These are phyloP conservation scores for Antheraea mylitta DNA, from an alignment of 1,140 invertebrate genomes.

Conservation along the genomic window DNA sequence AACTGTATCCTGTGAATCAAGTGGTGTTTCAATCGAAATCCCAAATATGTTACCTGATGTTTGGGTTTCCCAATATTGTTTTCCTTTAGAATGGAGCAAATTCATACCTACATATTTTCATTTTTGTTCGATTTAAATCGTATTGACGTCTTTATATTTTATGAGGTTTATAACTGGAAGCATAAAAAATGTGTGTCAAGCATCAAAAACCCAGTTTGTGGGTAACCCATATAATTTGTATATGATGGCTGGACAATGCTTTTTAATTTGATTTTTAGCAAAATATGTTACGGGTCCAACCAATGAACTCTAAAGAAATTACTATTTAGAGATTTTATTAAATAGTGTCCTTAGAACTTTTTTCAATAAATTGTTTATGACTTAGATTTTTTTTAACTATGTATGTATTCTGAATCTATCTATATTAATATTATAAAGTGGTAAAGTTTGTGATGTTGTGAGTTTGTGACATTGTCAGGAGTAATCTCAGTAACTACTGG, in stretches of 20 bases:
- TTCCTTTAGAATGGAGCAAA: background rate
- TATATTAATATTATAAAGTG: too few species aligned
- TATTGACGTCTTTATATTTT: background rate
- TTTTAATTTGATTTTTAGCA: conserved; percentile 1
- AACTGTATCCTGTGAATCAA: too few species aligned
- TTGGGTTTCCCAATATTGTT: background rate
- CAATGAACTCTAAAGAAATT: background rate
- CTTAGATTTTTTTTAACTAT: too few species aligned
- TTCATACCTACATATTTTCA: background rate
- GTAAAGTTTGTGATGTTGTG: too few species aligned
- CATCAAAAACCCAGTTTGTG: background rate
- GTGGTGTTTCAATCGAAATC: too few species aligned
- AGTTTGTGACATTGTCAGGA: too few species aligned
- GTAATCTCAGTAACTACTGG: too few species aligned
- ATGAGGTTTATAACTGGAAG: background rate
- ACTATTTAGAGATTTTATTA: background rate
- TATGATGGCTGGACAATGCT: background rate
- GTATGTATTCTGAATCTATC: too few species aligned
- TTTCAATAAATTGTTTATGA: background rate
- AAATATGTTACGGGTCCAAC: background rate
- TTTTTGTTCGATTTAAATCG: background rate
- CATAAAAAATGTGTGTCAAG: background rate
- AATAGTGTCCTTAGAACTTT: background rate
- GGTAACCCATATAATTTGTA: background rate
- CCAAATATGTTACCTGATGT: too few species aligned